Conservation (phyloP, 2,797 vertebrate genomes). For the Melanogrammus aeglefinus region DNA sequence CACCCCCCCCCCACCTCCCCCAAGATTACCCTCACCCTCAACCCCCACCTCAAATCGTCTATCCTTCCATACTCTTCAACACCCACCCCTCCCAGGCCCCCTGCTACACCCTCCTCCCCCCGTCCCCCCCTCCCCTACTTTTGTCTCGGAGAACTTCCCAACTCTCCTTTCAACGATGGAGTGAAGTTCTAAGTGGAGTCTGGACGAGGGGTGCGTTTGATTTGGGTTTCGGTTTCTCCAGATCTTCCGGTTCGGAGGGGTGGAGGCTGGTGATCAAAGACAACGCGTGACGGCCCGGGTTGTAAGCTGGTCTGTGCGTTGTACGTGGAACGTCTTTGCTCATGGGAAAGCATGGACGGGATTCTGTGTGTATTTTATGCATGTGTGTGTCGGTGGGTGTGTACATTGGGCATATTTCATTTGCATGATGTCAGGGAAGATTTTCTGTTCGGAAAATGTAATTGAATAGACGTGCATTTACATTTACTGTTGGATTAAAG, state of each 20-base stretch:
- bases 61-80: too few relatives aligned
- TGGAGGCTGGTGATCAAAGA: too few relatives aligned
- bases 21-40: conserved; percentile 44
- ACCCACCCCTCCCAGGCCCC: too few relatives aligned
- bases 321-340: not conserved
- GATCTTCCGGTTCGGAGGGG: too few relatives aligned
- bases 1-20: conserved; percentile 31
- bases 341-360: not conserved
- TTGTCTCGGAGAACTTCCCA: too few relatives aligned
- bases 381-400: conserved; percentile 11
- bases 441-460: conserved; percentile 19
- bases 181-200: too few relatives aligned
- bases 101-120: too few relatives aligned
- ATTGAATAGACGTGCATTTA: conserved; percentile 3
- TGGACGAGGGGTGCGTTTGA: too few relatives aligned
- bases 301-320: not conserved
- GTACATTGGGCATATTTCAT: not conserved
- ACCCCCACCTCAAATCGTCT: conserved; percentile 44
- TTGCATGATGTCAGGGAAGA: conserved; percentile 20
- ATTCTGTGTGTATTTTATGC: not conserved
- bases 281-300: not conserved
- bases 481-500: not conserved
- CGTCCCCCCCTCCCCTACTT: too few relatives aligned
- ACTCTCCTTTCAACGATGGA: too few relatives aligned
- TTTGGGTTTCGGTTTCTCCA: too few relatives aligned